A percentile compares a stretch with the other conserved stretches of the same genome.
Evolutionary conservation across 1,140 invertebrate species (phyloP).

Genomic region (Phocides pigmalion): DNA sequence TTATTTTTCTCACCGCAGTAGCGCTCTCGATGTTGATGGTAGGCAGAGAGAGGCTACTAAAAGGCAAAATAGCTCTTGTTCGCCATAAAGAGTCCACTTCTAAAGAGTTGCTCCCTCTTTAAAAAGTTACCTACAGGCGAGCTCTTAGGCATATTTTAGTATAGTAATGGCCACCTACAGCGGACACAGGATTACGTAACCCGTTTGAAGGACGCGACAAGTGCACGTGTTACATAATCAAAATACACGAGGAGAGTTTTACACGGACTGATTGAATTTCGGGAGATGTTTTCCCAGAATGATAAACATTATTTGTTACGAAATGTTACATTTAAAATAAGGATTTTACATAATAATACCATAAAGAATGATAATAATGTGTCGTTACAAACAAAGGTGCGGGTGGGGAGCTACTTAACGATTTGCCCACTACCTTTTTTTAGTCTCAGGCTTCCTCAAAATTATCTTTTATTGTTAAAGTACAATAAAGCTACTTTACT

Average conservation of each 20-base stretch:
- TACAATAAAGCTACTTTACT: no score
- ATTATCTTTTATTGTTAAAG: no score
- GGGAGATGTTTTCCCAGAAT: constrained; percentile 48
- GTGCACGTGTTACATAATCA: constrained; percentile 61
- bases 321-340: constrained; percentile 52
- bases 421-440: background rate
- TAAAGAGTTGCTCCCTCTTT: no score
- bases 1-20: no score
- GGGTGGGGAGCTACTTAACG: background rate
- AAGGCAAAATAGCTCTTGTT: no score
- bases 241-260: constrained; percentile 51
- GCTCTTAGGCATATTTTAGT: constrained; percentile 17
- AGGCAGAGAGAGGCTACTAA: no score
- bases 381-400: background rate
- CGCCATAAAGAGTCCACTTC: background rate
- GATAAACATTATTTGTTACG: constrained; percentile 49
- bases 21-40: no score
- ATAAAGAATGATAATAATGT: constrained; percentile 43
- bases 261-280: constrained; percentile 49
- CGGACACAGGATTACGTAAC: constrained; percentile 47
- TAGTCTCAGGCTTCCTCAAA: no score
- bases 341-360: constrained; percentile 56
- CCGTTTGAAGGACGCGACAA: constrained; percentile 55
- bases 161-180: constrained; percentile 35
- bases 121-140: background rate